Base-by-base conservation (phyloP, 2,797 vertebrate species). In the Gorsachius magnificus region DNA sequence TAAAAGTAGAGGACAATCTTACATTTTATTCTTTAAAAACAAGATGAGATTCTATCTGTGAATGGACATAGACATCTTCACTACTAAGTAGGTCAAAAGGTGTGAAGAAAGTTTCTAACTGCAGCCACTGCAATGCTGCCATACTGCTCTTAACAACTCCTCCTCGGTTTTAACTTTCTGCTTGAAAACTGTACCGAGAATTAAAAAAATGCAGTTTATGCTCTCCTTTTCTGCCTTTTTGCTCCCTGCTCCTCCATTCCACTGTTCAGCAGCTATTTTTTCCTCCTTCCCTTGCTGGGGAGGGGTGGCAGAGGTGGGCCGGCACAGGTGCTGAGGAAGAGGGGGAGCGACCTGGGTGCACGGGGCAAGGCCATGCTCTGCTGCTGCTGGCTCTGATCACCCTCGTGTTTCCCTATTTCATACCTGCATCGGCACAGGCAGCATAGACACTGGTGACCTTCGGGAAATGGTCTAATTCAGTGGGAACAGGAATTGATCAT, bases 41-140 rank as follows among this genome's bases (percentile, higher is more conserved):
- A 71, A 95, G 69, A 95, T 83, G 86, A 94, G 91, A 97, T 76
- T 91, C 77, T 94, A 86, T 85, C 48, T 93, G 68, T 54, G 92
- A 95, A 95, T 75, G 87, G 85, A 75, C 85, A 95, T 77, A 97
- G 83, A 96, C 96, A 95, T 97, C 89, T 97, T 96, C 65, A 82
- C 56, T 82, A 68, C 71, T 93, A 97, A 97, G 76, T 92, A 96
- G 86, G 89, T 96, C 92, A 96, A 76, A 96, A 87, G 66, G 87
- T 87, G n/a, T 69, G 93, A 97, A 95, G 76, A 94, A 96, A 95
- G 69, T 63, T 89, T 96, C 60, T 90, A 90, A 72, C 86, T 90
- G 93, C 92, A 94, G 77, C 46, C 63, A 35, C 86, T 68, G 51
- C 89, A 94, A 90, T 75, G 54, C 80, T 87, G 74, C 87, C 63